These are phyloP conservation scores for Drosophila nasuta DNA, from an alignment of 1,140 invertebrate species.

Conservation along the genomic window DNA sequence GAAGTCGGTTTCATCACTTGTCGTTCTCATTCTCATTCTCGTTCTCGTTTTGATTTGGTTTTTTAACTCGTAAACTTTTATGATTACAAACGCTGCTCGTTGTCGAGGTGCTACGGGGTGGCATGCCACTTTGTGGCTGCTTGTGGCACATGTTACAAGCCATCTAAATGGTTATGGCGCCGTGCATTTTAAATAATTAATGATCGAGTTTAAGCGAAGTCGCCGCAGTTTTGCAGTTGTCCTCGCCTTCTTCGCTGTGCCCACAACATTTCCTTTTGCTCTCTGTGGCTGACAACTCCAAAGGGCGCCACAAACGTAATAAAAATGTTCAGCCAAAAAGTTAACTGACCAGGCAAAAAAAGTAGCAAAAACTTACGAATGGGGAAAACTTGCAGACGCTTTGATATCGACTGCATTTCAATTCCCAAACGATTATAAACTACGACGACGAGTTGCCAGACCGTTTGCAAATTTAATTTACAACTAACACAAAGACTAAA, in stretches of 20 bases:
- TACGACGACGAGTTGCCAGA: slow-evolving; percentile 60
- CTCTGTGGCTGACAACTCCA: slow-evolving; percentile 8
- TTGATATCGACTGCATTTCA: slow-evolving; percentile 76
- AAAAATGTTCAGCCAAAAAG: slow-evolving; percentile 71
- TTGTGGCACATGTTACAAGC: slow-evolving; percentile 62
- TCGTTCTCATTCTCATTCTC: slow-evolving; percentile 25
- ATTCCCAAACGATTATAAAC: slow-evolving; percentile 83
- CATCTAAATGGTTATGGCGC: slow-evolving; percentile 72
- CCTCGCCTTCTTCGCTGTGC: not conserved
- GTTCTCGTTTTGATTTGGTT: slow-evolving; percentile 17
- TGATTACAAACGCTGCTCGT: slow-evolving; percentile 60
- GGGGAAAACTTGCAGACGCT: slow-evolving; percentile 60
- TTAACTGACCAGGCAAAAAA: slow-evolving; percentile 58
- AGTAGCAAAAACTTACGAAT: slow-evolving; percentile 6
- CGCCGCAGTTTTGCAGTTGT: not conserved
- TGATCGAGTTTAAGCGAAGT: slow-evolving; percentile 38
- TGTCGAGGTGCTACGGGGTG: not conserved
- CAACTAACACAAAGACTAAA: slow-evolving; percentile 66
- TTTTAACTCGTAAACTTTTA: slow-evolving; percentile 72
- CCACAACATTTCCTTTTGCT: not conserved
- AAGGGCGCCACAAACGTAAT: slow-evolving; percentile 71
- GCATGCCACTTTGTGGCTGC: slow-evolving; percentile 10
- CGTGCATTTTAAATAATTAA: slow-evolving; percentile 78
- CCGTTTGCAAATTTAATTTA: slow-evolving; percentile 81
- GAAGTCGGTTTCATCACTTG: slow-evolving; percentile 58